Percentiles rank a stretch among this genome's conserved stretches.
These are phyloP conservation scores for Lutjanus erythropterus DNA, from an alignment of 2,113 vertebrate genomes.

Conservation along the genomic window DNA sequence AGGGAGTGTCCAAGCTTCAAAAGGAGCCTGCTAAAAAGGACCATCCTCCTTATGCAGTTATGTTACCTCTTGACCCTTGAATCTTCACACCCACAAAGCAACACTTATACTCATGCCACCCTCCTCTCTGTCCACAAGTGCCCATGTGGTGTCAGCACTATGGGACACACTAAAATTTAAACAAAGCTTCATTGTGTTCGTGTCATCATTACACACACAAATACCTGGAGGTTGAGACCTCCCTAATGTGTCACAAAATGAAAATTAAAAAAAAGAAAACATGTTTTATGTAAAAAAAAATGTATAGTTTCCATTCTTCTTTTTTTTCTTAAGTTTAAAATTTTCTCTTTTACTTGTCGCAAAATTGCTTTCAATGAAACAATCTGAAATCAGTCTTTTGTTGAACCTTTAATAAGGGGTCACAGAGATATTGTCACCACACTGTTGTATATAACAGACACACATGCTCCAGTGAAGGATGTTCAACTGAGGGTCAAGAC, in stretches of 20 bases:
- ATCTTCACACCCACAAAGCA: slow-evolving; percentile 38
- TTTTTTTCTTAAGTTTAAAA: not conserved
- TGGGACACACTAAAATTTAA: slow-evolving; percentile 32
- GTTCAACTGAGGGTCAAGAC: not conserved
- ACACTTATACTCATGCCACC: slow-evolving; percentile 35
- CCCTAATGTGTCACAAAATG: not conserved
- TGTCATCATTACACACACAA: slow-evolving; percentile 35
- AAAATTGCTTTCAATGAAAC: not conserved
- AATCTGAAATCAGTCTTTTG: not conserved
- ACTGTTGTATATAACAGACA: not conserved
- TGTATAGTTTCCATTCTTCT: not conserved
- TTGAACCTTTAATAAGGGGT: not conserved
- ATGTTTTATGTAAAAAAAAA: not conserved
- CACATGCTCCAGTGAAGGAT: not conserved
- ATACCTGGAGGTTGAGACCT: not conserved
- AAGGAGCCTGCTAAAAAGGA: slow-evolving; percentile 40
- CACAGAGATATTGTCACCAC: not conserved
- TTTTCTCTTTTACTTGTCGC: not conserved
- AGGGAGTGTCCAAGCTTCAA: slow-evolving; percentile 50
- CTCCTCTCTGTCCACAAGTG: slow-evolving; percentile 15
- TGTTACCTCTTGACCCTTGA: slow-evolving; percentile 55
- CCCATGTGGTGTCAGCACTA: slow-evolving; percentile 38
- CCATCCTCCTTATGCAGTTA: slow-evolving; percentile 50
- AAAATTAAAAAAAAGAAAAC: not conserved
- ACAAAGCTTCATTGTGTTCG: slow-evolving; percentile 59